A percentile compares a stretch with the other conserved stretches of the same genome.
Conservation (phyloP, 2,888 invertebrate genomes). For the Spatulosminthurus flaviceps region DNA sequence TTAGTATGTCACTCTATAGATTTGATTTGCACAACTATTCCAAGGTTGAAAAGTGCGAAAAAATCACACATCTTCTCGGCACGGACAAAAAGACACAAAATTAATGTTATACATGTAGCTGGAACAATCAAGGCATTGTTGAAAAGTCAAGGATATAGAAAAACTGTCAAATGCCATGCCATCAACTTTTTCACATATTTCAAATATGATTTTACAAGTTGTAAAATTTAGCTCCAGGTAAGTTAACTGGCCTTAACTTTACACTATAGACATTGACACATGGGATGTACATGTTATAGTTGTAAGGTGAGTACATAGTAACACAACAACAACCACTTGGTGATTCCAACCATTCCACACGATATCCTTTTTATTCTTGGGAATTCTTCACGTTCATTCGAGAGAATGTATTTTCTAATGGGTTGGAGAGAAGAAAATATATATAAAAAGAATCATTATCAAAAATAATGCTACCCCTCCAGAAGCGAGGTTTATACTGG, state of each 20-base stretch:
- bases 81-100: neutral
- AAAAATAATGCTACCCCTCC: constrained; percentile 39
- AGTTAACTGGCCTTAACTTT: neutral
- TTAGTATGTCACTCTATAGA: no score
- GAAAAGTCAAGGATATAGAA: constrained; percentile 25
- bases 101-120: neutral
- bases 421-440: neutral
- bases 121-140: neutral
- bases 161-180: constrained; percentile 42
- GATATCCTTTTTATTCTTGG: neutral
- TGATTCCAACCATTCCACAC: neutral
- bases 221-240: neutral
- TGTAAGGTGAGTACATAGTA: neutral
- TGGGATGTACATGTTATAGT: no score
- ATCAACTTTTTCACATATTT: neutral
- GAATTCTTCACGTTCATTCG: neutral
- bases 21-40: no score
- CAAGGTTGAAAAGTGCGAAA: neutral
- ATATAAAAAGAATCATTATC: constrained; percentile 13
- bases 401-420: neutral
- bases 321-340: neutral
- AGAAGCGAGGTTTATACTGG: constrained; percentile 33
- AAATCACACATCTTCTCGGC: neutral
- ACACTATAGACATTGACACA: neutral
- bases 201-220: neutral